These are phyloP conservation scores for Heteromurus nitidus DNA, from an alignment of 2,888 invertebrate genomes.

Conservation along the genomic window DNA sequence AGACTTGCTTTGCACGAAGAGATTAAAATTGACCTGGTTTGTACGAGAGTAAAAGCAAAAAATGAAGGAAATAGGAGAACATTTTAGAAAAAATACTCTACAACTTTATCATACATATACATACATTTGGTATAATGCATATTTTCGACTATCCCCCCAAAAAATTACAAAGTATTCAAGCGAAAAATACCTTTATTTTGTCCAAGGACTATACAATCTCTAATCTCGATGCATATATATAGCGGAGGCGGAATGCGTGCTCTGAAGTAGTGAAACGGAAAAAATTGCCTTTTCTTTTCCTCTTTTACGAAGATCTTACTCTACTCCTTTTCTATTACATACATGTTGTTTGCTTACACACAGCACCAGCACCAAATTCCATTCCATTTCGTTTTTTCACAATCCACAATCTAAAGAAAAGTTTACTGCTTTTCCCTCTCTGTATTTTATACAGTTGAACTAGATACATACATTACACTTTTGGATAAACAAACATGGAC, in stretches of 20 bases:
- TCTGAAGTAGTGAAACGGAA: background rate
- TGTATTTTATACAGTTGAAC: background rate
- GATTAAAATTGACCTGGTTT: constrained; percentile 56
- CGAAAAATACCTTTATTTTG: background rate
- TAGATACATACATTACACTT: background rate
- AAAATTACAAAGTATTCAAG: constrained; percentile 42
- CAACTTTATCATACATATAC: too few species aligned
- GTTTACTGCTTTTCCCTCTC: background rate
- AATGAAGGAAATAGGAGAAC: background rate
- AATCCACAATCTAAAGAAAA: constrained; percentile 1
- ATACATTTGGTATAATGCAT: constrained; percentile 15
- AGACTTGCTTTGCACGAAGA: constrained; percentile 42
- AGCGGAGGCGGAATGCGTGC: constrained; percentile 18
- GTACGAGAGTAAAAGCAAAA: background rate
- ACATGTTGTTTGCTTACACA: background rate
- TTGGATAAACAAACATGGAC: background rate
- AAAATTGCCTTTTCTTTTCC: too few species aligned
- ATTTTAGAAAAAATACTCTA: constrained; percentile 3
- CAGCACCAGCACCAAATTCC: background rate
- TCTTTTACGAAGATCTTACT: too few species aligned
- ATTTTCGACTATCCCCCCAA: constrained; percentile 18
- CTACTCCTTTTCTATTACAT: background rate
- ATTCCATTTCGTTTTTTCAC: constrained; percentile 1
- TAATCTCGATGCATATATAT: too few species aligned
- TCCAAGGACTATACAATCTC: background rate